phyloP scores from a whole-genome alignment of 2,797 vertebrate genomes.

The Antennarius maculatus region DNA sequence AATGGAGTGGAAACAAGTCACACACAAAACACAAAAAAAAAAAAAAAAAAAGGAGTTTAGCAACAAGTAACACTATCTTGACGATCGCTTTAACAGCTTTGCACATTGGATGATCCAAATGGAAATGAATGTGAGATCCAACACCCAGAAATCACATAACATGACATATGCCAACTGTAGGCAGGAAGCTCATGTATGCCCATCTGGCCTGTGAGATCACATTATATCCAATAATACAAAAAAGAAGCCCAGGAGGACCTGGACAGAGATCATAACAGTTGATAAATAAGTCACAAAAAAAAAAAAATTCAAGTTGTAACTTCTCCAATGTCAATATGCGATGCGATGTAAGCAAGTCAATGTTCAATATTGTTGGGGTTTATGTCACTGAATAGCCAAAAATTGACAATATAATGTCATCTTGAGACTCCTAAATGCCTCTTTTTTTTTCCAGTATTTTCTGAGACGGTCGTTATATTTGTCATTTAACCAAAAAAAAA shows the following conservation, averaged over 20 bases:
- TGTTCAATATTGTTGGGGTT: neutral
- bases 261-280: conserved; percentile 9
- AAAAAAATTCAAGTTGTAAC: neutral
- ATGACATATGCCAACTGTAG: conserved; percentile 36
- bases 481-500: too few species aligned
- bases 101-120: conserved; percentile 17
- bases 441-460: neutral
- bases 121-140: conserved; percentile 25
- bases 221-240: conserved; percentile 25
- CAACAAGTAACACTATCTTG: conserved; percentile 9
- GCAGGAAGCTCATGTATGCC: conserved; percentile 41
- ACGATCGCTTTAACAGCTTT: conserved; percentile 6
- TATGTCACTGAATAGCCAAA: neutral
- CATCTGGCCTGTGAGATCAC: conserved; percentile 26
- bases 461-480: neutral
- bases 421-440: neutral
- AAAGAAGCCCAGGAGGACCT: conserved; percentile 14
- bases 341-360: too few species aligned
- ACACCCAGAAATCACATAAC: conserved; percentile 9
- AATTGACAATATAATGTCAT: neutral
- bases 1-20: conserved; percentile 14
- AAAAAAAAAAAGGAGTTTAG: too few species aligned
- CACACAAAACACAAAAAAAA: too few species aligned
- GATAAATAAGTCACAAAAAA: neutral
- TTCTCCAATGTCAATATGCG: neutral